Base-by-base conservation (phyloP, 2,797 vertebrate species). In the Danio aesculapii region DNA sequence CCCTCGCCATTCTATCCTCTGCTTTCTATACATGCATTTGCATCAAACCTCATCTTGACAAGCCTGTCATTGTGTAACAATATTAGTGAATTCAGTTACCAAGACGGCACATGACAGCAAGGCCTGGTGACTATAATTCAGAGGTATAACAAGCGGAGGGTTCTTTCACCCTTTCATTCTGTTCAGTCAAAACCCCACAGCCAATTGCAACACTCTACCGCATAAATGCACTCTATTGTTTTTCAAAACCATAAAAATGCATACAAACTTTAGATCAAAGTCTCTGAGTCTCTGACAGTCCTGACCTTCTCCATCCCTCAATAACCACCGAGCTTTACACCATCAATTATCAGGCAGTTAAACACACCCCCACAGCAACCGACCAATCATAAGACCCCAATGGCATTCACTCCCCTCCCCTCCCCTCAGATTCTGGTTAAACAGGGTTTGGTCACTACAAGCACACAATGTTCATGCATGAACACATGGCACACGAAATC, bases 311-410 rank as follows among this genome's bases (percentile, higher is more conserved):
- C n/a, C 58, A 68, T 68, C 13, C 2, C 62, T 78, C 52, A 10
- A 19, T 59, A 78, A 41, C 21, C 67, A 44, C 41, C 77, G 59
- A 59, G 79, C 71, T 71, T 81, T 81, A 81, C 79, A 79, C 63
- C 17, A 70, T 79, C 5, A 78, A 85, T 52, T 71, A 39, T 74
- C 39, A 9, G 39, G 47, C 64, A 76, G 43, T 50, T 2, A 72
- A 83, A 84, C 87, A 74, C 83, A 71, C 88, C 89, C 87, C 83
- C 67, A 49, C 43, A 44, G 53, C 74, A 46, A 59, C 43, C n/a
- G 63, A 66, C 92, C 92, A 93, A 93, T 93, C 88, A 64, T 57
- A 41, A 6, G 19, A 63, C 80, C 76, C 9, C 66, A 68, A 66
- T 12, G 19, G 5, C 66, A 44, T 12, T 43, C 71, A 75, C 61